Evolutionary conservation across 2,888 invertebrate genomes (phyloP).

Genomic region (Macrophya alboannulata): DNA sequence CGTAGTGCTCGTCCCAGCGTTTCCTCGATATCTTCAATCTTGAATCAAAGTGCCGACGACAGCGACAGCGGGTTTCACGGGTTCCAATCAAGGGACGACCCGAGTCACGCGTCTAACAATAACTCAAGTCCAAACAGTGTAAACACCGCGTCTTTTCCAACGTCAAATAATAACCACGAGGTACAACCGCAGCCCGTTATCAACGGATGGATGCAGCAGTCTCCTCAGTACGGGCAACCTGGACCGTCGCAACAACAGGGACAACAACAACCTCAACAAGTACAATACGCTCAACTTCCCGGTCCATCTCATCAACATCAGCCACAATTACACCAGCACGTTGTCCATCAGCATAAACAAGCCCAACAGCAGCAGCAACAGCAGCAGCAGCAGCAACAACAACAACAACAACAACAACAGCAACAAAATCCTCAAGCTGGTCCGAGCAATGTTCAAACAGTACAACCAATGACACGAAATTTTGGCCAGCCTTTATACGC

Average conservation of each 20-base stretch:
- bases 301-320: slow-evolving; percentile 68
- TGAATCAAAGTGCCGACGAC: slow-evolving; percentile 78
- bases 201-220: slow-evolving; percentile 74
- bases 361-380: slow-evolving; percentile 62
- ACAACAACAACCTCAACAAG: slow-evolving; percentile 63
- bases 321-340: slow-evolving; percentile 66
- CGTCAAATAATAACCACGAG: slow-evolving; percentile 65
- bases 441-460: slow-evolving; percentile 71
- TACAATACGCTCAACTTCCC: slow-evolving; percentile 62
- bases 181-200: slow-evolving; percentile 68
- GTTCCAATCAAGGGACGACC: slow-evolving; percentile 76
- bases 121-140: slow-evolving; percentile 76
- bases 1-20: slow-evolving; percentile 77
- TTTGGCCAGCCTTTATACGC: slow-evolving; percentile 90
- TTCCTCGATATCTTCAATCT: slow-evolving; percentile 77
- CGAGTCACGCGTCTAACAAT: slow-evolving; percentile 76
- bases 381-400: slow-evolving; percentile 73
- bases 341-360: slow-evolving; percentile 61
- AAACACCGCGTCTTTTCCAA: slow-evolving; percentile 75
- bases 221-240: slow-evolving; percentile 69
- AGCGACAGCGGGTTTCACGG: slow-evolving; percentile 80
- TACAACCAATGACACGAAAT: slow-evolving; percentile 77
- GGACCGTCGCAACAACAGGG: slow-evolving; percentile 64
- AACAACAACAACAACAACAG: slow-evolving; percentile 70
- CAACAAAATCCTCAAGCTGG: slow-evolving; percentile 73